Conservation (phyloP, 2,888 invertebrate genomes). For the Cephus spinipes region DNA sequence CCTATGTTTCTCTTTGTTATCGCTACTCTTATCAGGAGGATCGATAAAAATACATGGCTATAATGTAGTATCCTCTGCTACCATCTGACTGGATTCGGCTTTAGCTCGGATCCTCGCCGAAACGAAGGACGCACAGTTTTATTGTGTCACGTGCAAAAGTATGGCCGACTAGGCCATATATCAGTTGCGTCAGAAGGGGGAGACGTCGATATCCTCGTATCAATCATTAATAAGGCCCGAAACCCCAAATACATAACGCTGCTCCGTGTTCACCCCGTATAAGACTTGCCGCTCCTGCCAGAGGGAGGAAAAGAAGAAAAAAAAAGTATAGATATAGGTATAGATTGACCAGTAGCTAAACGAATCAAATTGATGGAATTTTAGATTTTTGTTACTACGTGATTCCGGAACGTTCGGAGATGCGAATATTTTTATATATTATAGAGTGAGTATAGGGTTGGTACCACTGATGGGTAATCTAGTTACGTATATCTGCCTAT, state of each 20-base stretch:
- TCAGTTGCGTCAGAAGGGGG: constrained; percentile 63
- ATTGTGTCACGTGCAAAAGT: constrained; percentile 65
- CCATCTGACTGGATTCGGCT: background rate
- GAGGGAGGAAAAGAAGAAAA: background rate
- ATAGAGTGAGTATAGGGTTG: background rate
- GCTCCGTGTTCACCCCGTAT: background rate
- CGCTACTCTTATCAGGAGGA: constrained; percentile 21
- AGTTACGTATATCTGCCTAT: background rate
- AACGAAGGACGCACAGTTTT: constrained; percentile 44
- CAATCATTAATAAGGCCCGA: constrained; percentile 67
- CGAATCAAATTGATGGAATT: constrained; percentile 64
- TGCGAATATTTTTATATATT: background rate
- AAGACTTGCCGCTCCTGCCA: background rate
- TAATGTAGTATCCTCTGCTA: background rate
- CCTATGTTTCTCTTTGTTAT: background rate
- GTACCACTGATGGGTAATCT: background rate
- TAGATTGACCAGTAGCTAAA: constrained; percentile 7
- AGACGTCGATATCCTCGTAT: constrained; percentile 66
- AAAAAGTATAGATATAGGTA: background rate
- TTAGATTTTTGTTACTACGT: constrained; percentile 59
- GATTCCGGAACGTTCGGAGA: constrained; percentile 43
- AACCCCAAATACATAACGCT: constrained; percentile 63
- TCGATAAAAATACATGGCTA: constrained; percentile 49
- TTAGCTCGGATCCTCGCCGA: background rate
- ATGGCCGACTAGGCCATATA: constrained; percentile 57